Percentiles rank a stretch among this genome's conserved stretches.
phyloP scores from a whole-genome alignment of 2,797 vertebrate genomes.

The Oceanodroma leucorhoa region DNA sequence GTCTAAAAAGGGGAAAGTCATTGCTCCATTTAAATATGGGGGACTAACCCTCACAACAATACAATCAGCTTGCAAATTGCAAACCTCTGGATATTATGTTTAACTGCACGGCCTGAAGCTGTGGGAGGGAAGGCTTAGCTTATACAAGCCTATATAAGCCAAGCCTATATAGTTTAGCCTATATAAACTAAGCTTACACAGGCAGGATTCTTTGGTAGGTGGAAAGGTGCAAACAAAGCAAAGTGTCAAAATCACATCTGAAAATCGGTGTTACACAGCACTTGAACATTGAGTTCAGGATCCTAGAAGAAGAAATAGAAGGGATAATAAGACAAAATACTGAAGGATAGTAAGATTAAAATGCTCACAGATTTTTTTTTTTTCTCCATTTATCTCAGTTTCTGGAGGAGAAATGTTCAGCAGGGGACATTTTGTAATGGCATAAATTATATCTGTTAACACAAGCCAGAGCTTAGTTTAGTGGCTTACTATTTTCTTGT shows the following conservation, averaged over 20 bases:
- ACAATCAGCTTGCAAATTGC: neutral
- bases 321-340: too few relatives aligned
- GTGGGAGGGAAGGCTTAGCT: neutral
- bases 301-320: neutral
- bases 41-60: neutral
- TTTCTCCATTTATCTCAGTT: neutral
- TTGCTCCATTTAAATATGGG: neutral
- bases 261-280: neutral
- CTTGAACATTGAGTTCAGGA: neutral
- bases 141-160: neutral
- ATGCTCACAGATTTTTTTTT: neutral
- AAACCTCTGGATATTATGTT: neutral
- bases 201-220: neutral
- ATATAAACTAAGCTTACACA: neutral
- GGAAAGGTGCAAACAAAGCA: neutral
- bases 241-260: neutral
- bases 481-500: neutral
- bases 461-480: neutral
- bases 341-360: neutral
- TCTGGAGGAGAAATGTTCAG: neutral
- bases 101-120: neutral
- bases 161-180: fast-evolving
- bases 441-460: neutral
- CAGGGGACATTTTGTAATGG: neutral
- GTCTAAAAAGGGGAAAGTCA: neutral